Conservation (phyloP, 2,888 invertebrate species). For the Drosophila heteroneura region DNA sequence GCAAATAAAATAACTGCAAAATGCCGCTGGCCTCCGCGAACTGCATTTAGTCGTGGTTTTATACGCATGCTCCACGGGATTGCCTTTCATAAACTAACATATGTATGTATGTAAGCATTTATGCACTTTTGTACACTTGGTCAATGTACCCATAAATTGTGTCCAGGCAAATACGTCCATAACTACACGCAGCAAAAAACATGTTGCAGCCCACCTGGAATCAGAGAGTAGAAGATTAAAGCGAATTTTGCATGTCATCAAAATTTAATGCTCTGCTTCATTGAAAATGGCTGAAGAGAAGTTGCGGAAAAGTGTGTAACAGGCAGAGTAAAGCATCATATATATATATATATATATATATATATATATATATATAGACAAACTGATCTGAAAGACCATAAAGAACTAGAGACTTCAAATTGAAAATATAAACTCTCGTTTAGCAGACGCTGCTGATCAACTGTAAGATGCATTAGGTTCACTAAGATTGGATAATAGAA, state of each 20-base stretch:
- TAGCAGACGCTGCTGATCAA: not conserved
- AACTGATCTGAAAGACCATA: not conserved
- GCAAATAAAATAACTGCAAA: conserved; percentile 62
- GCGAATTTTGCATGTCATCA: not conserved
- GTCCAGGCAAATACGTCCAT: conserved; percentile 2
- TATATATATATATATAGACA: not conserved
- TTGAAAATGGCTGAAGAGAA: not conserved
- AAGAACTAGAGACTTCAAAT: not conserved
- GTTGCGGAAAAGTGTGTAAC: not conserved
- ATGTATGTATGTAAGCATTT: not conserved
- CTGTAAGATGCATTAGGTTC: no score
- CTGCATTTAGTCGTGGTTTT: conserved; percentile 29
- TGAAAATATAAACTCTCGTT: not conserved
- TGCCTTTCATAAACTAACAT: conserved; percentile 44
- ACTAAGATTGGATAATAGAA: fast-evolving
- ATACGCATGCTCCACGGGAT: conserved; percentile 57
- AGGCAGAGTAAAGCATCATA: not conserved
- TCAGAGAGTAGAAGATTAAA: not conserved
- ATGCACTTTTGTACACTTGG: conserved; percentile 24
- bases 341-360: not conserved
- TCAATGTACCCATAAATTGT: conserved; percentile 57
- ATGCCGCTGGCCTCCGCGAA: conserved; percentile 61
- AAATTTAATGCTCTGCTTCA: not conserved
- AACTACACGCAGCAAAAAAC: not conserved
- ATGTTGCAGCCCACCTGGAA: not conserved